phyloP scores from a whole-genome alignment of 1,140 invertebrate genomes.

The Eciton burchellii region DNA sequence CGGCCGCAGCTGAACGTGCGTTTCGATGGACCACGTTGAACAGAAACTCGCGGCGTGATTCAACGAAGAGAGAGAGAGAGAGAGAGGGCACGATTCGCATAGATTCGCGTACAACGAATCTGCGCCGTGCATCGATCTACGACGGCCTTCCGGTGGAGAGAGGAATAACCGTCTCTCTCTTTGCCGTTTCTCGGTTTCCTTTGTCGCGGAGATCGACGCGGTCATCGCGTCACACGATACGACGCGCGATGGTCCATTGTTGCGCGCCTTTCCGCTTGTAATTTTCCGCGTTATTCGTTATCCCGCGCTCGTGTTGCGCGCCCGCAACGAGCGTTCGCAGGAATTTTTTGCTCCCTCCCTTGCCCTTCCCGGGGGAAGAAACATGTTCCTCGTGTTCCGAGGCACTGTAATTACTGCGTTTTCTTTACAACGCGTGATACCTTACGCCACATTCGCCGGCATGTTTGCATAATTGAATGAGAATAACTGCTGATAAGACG shows the following conservation, averaged over 20 bases:
- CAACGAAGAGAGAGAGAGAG: too few relatives aligned
- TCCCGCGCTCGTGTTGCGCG: not conserved
- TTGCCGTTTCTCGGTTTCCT: constrained; percentile 27
- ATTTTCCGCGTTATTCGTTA: constrained; percentile 62
- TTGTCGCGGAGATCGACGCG: too few relatives aligned
- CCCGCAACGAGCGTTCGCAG: not conserved
- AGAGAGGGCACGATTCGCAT: too few relatives aligned
- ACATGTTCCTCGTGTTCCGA: constrained; percentile 15
- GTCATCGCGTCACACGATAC: not conserved
- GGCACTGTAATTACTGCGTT: not conserved
- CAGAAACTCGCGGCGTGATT: too few relatives aligned
- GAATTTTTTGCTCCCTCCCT: constrained; percentile 17
- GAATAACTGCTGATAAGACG: not conserved
- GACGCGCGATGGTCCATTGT: constrained; percentile 27
- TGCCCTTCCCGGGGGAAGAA: not conserved
- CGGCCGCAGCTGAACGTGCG: too few relatives aligned
- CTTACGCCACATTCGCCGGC: not conserved
- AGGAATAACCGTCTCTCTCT: constrained; percentile 1
- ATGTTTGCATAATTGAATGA: not conserved
- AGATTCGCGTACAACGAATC: too few relatives aligned
- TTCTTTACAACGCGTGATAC: constrained; percentile 3
- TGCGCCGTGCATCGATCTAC: not conserved
- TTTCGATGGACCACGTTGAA: too few relatives aligned
- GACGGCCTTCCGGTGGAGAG: not conserved
- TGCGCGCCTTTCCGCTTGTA: not conserved